These are phyloP conservation scores for Pachyramphus minor DNA, from an alignment of 2,113 vertebrate species.

Conservation along the genomic window DNA sequence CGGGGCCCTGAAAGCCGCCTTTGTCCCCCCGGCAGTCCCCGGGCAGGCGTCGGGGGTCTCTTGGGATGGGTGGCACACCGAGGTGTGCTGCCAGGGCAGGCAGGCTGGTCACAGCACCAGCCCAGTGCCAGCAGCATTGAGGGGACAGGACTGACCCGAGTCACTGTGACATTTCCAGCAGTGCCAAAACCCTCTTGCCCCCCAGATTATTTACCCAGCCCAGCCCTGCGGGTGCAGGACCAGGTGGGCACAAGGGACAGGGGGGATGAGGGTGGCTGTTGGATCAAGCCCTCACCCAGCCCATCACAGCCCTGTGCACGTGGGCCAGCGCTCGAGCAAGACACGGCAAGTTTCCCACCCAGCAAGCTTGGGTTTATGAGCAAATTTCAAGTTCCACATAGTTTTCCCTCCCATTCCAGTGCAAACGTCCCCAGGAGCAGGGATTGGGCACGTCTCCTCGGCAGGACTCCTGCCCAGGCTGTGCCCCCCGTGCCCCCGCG, in stretches of 20 bases:
- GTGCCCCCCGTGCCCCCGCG: rapidly evolving
- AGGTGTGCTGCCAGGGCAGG: not conserved
- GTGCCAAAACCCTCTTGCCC: rapidly evolving
- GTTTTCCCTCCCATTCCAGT: not conserved
- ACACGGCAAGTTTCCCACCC: not conserved
- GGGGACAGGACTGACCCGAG: not conserved
- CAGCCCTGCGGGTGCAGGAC: rapidly evolving
- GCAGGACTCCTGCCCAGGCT: not conserved
- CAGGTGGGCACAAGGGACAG: rapidly evolving
- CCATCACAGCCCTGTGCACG: rapidly evolving
- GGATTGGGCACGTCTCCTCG: rapidly evolving
- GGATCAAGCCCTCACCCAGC: not conserved
- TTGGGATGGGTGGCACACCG: not conserved
- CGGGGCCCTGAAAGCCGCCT: conserved; percentile 57
- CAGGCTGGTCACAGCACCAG: rapidly evolving
- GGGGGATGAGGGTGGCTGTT: rapidly evolving
- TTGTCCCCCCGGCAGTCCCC: conserved; percentile 8
- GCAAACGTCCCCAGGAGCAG: not conserved
- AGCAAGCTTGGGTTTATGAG: not conserved
- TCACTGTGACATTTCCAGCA: rapidly evolving
- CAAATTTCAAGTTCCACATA: not conserved
- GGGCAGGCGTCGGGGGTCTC: not conserved
- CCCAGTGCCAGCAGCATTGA: rapidly evolving
- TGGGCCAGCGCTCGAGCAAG: not conserved
- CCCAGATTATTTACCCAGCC: not conserved